phyloP scores from a whole-genome alignment of 2,113 vertebrate genomes.

The Brienomyrus brachyistius region DNA sequence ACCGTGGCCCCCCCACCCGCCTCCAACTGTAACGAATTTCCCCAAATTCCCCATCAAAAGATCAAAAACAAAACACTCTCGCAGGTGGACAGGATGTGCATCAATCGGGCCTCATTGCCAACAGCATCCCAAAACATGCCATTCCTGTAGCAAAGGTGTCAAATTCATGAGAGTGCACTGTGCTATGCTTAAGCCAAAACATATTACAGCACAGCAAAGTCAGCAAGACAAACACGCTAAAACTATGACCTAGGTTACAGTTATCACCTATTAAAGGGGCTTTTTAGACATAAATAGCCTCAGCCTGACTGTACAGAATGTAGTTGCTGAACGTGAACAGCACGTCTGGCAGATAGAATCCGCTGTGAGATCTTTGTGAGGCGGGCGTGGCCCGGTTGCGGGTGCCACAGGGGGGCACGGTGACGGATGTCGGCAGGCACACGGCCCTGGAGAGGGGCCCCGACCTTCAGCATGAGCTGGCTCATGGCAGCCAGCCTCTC shows the following conservation, averaged over 20 bases:
- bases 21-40: background rate
- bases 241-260: background rate
- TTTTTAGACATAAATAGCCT: background rate
- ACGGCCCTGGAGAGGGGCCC: background rate
- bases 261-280: background rate
- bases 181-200: background rate
- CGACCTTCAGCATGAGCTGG: conserved; percentile 86
- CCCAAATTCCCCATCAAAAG: background rate
- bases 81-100: background rate
- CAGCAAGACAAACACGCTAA: background rate
- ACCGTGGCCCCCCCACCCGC: background rate
- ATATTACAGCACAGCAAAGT: background rate
- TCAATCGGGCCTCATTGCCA: background rate
- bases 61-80: background rate
- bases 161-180: background rate
- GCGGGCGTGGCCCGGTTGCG: background rate
- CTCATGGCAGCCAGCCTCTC: conserved; percentile 87
- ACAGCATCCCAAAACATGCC: background rate
- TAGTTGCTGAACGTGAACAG: background rate
- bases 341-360: background rate
- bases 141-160: background rate
- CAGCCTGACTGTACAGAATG: background rate
- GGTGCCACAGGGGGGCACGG: background rate
- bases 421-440: background rate
- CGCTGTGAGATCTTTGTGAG: background rate